Base-by-base conservation (phyloP, 2,797 vertebrate genomes). In the Cynopterus sphinx region DNA sequence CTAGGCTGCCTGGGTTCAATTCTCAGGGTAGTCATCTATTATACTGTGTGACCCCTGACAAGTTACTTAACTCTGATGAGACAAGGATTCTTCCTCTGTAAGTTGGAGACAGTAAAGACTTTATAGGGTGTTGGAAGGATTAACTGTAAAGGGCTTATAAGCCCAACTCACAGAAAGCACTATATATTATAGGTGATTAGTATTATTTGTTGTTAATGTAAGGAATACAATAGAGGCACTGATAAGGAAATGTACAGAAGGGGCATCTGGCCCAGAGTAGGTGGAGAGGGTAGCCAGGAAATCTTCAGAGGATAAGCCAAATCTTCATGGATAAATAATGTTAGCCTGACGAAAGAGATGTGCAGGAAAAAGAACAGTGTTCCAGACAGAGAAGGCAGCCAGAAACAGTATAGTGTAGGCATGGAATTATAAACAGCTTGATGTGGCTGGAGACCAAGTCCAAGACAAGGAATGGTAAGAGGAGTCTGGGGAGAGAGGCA, bases 11-110 rank as follows among this genome's bases (percentile, higher is more conserved):
- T 61, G 6, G 12, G 41, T 87, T 86, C 67, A 75, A 82, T 53
- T 71, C 68, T 57, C 26, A 55, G 21, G 26, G 71, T n/a, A n/a
- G 21, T 65, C 65, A 75, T 17, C 43, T 61, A 36, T 65, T 49
- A 74, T 1, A 55, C 24, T 61, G 13, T 36, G 16, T 78, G 74
- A 94, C 36, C 70, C 46, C 26, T 67, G 39, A 81, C 43, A 89
- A 77, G 41, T 81, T 74, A 75, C 63, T 71, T 88, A 75, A 91
- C 61, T 78, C 93, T 88, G 46, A 94, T 36, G 26, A 90, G 31
- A 39, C 55, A 65, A 94, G 77, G 36, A 85, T 17, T 87, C 77
- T 59, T 84, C 36, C 41, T 82, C n/a, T 90, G 41, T 86, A 93
- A 85, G n/a, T 82, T 28, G 57, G 67, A 86, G 75, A 82, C 7